A percentile compares a stretch with the other conserved stretches of the same genome.
These are phyloP conservation scores for Stichodactyla helianthus DNA, from an alignment of 64 coral and sea anemone species.

Conservation along the genomic window DNA sequence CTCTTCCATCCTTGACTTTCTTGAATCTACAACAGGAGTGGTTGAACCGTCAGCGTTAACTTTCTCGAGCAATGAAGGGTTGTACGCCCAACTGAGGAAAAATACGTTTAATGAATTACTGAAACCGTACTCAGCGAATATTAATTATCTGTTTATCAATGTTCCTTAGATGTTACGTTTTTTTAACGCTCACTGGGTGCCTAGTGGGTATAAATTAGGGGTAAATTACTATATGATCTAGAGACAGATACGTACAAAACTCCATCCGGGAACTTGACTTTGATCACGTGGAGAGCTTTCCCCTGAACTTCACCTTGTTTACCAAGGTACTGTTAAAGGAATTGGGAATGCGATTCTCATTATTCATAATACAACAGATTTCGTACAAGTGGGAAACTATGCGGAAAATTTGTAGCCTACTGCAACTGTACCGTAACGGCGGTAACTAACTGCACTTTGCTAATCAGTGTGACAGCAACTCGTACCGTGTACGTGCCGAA, in stretches of 20 bases:
- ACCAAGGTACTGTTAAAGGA: background rate
- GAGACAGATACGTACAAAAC: background rate
- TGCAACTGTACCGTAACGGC: too few species aligned
- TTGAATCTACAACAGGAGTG: background rate
- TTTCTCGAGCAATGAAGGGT: background rate
- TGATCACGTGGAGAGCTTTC: background rate
- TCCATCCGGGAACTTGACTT: conserved; percentile 18
- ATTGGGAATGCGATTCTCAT: background rate
- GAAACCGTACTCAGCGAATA: too few species aligned
- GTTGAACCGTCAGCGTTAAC: background rate
- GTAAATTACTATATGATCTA: background rate
- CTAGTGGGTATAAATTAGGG: background rate
- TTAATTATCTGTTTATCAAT: too few species aligned
- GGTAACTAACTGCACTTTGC: too few species aligned
- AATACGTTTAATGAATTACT: background rate
- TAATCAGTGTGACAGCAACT: too few species aligned
- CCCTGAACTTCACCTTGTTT: background rate
- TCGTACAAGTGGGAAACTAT: too few species aligned
- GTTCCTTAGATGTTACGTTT: too few species aligned
- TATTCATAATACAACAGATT: too few species aligned
- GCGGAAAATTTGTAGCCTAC: too few species aligned
- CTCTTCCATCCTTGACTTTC: background rate
- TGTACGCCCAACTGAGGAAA: background rate
- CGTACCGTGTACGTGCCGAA: too few species aligned
- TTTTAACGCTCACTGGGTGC: too few species aligned